phyloP scores from a whole-genome alignment of 2,113 vertebrate genomes.

The Oncorhynchus masou region DNA sequence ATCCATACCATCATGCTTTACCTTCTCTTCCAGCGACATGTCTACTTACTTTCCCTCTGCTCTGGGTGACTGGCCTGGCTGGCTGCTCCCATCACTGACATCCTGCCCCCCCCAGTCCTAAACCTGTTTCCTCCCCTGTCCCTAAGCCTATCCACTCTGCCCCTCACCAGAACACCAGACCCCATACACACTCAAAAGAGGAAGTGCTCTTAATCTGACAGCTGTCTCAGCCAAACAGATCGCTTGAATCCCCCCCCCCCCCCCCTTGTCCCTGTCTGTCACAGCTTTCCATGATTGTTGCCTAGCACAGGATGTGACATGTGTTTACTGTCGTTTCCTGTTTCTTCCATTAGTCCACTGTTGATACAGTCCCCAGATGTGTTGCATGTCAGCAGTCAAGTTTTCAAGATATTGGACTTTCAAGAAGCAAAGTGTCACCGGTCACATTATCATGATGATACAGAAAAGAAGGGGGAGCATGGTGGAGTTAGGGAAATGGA shows the following conservation, averaged over 20 bases:
- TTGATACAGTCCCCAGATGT: no score
- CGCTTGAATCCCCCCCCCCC: constrained; percentile 38
- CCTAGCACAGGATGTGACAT: constrained; percentile 51
- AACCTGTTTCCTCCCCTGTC: constrained; percentile 21
- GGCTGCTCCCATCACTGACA: neutral
- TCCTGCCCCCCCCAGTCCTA: constrained; percentile 38
- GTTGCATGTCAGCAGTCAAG: no score
- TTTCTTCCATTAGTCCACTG: no score
- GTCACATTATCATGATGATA: neutral
- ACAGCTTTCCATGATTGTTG: constrained; percentile 14
- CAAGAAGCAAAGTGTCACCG: no score
- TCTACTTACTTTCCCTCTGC: neutral
- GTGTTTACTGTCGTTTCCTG: constrained; percentile 57
- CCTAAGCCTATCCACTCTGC: constrained; percentile 8
- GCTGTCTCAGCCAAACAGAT: constrained; percentile 38
- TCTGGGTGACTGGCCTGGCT: neutral
- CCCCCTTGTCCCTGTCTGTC: constrained; percentile 15
- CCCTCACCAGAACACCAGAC: neutral
- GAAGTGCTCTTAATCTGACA: constrained; percentile 36
- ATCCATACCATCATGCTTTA: neutral
- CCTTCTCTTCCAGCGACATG: neutral
- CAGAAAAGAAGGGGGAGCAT: constrained; percentile 32
- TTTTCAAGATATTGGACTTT: no score
- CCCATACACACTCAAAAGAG: constrained; percentile 19
- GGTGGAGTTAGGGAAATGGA: neutral